Evolutionary conservation across 2,797 vertebrate species (phyloP), one percentile per base, ranked within the genome.

Genomic region (Gymnothorax javanicus): DNA sequence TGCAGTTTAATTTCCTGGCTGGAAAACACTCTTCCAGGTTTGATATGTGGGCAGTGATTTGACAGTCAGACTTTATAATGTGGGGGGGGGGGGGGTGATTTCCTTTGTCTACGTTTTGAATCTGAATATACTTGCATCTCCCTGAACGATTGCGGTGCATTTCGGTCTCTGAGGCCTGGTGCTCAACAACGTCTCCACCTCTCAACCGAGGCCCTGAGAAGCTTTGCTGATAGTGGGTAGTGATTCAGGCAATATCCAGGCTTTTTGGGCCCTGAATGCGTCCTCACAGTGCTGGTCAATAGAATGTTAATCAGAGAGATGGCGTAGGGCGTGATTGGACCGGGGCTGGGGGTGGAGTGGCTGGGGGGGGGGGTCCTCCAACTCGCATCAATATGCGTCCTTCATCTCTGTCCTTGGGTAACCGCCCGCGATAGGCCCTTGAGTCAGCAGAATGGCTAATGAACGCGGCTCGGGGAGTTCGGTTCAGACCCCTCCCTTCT

Each of bases 361-460:
- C n/a, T n/a, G 15, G 43, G 75, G 43, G 13, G 75, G 12, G 15
- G 4, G 17, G 43, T 3, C 20, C 54, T 20, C 20, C 27, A 11
- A 54, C 27, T n/a, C 20, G 15, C 75, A 79, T 79, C 75, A 79
- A 54, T 79, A 79, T 79, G 75, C 75, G 4, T 12, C 50, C 50
- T 6, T n/a, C 75, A n/a, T 79, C 75, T 20, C 43, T 23, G 75
- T 79, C 75, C 75, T 79, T 79, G 75, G 15, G 75, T 79, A 79
- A 79, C 75, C 50, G 75, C 75, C 75, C 9, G 75, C 15, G 9
- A 52, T 23, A 20, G 50, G 43, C 23, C 54, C 75, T 79, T 79
- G 75, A 79, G 75, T 79, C 75, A 79, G 75, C 75, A 54, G 43
- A 79, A 79, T 54, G 50, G 75, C 43, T 79, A 79, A 79, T 79